These are phyloP conservation scores for Diarsia mendica DNA, from an alignment of 2,888 invertebrate species.

Conservation along the genomic window DNA sequence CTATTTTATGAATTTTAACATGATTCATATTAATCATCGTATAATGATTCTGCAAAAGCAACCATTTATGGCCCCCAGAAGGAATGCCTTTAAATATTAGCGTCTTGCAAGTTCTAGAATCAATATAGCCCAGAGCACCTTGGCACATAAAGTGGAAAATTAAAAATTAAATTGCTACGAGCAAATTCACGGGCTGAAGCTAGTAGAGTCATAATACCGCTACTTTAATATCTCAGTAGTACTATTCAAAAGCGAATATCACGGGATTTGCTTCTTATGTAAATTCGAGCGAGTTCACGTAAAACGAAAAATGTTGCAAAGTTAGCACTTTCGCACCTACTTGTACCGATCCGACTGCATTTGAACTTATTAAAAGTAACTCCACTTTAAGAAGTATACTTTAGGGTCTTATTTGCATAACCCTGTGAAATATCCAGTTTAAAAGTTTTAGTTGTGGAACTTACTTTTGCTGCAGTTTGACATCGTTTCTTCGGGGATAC, in stretches of 20 bases:
- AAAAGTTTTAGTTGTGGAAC: constrained; percentile 52
- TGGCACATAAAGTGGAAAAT: constrained; percentile 15
- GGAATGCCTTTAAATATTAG: background rate
- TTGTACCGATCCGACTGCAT: constrained; percentile 64
- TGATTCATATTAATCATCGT: too few species aligned
- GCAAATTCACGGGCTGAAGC: constrained; percentile 10
- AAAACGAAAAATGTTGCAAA: constrained; percentile 73
- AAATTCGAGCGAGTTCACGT: constrained; percentile 68
- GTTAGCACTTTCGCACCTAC: constrained; percentile 71
- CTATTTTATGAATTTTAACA: too few species aligned
- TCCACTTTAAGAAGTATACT: constrained; percentile 67
- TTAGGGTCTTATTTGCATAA: constrained; percentile 68
- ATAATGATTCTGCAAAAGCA: too few species aligned
- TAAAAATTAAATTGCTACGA: constrained; percentile 33
- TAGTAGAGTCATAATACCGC: constrained; percentile 37
- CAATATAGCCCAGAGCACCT: constrained; percentile 12
- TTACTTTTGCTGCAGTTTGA: constrained; percentile 41
- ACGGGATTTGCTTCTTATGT: constrained; percentile 74
- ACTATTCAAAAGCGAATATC: constrained; percentile 64
- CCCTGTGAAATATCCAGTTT: constrained; percentile 62
- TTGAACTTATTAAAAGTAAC: constrained; percentile 72
- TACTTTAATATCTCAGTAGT: constrained; percentile 51
- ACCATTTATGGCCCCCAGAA: background rate
- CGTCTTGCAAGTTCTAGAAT: background rate
- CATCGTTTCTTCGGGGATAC: constrained; percentile 17